phyloP scores from a whole-genome alignment of 2,888 invertebrate genomes.

The Rhamnusium bicolor region DNA sequence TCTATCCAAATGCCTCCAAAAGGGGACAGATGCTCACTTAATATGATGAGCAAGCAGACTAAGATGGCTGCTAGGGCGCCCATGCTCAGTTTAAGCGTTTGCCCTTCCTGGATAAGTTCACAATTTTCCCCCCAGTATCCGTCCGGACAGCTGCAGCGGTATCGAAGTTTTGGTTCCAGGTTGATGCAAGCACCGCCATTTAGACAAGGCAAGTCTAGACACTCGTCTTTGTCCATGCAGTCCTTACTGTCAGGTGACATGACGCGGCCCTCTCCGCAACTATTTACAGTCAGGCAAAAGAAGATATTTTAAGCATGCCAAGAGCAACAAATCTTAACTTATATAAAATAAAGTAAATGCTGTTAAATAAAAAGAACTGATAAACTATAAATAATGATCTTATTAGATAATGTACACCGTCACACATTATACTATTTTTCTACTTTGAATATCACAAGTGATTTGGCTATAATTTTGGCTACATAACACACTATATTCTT shows the following conservation, averaged over 20 bases:
- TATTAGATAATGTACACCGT: not conserved
- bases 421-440: not conserved
- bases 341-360: not conserved
- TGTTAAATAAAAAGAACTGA: not conserved
- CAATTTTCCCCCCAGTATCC: slow-evolving; percentile 97
- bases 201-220: slow-evolving; percentile 93
- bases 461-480: not conserved
- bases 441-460: not conserved
- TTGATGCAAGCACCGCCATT: slow-evolving; percentile 95
- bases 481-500: too few species aligned
- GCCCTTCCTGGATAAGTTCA: slow-evolving; percentile 94
- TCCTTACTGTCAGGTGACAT: slow-evolving; percentile 92
- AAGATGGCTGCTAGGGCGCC: slow-evolving; percentile 97
- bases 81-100: slow-evolving; percentile 95
- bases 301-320: slow-evolving; percentile 23
- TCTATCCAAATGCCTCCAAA: not conserved
- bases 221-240: slow-evolving; percentile 96
- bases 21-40: slow-evolving; percentile 83
- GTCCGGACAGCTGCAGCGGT: slow-evolving; percentile 92
- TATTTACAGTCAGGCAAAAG: slow-evolving; percentile 67
- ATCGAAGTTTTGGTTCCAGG: slow-evolving; percentile 89
- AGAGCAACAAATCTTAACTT: not conserved
- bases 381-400: not conserved
- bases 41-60: slow-evolving; percentile 96
- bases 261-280: slow-evolving; percentile 94